Conservation (phyloP, 2,113 vertebrate genomes). For the Falco punctatus region DNA sequence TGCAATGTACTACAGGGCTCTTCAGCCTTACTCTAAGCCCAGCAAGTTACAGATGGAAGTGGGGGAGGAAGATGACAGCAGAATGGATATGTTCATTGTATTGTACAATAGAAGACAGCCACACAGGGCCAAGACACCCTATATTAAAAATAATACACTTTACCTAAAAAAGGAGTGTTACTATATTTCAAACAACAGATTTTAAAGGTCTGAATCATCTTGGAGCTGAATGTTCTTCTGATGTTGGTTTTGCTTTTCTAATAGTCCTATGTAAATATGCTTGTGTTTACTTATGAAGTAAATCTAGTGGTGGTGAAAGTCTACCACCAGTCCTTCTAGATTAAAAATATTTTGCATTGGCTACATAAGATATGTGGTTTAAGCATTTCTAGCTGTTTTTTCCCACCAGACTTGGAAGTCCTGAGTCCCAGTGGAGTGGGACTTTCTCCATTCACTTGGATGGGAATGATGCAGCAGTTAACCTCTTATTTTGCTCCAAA, state of each 20-base stretch:
- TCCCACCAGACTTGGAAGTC: not conserved
- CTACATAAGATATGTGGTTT: not conserved
- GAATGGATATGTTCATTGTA: not conserved
- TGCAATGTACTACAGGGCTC: not conserved
- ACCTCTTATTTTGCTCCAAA: not conserved
- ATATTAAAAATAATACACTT: conserved; percentile 9
- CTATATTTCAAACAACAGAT: not conserved
- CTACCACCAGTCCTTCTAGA: not conserved
- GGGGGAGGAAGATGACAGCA: not conserved
- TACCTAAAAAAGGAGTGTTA: not conserved
- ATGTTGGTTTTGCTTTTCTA: not conserved
- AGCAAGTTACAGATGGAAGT: not conserved
- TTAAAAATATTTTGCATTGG: not conserved
- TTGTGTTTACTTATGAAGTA: not conserved
- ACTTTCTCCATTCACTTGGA: not conserved
- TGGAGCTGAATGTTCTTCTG: not conserved
- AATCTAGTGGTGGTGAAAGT: conserved; percentile 8
- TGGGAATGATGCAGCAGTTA: not conserved
- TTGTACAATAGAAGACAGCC: not conserved
- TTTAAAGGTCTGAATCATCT: conserved; percentile 2
- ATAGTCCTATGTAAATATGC: not conserved
- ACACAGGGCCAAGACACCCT: not conserved
- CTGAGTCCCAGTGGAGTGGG: not conserved
- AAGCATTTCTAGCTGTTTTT: not conserved
- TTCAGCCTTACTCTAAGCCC: not conserved